Evolutionary conservation across 2,113 vertebrate species (phyloP).

Genomic region (Mionectes macconnelli): DNA sequence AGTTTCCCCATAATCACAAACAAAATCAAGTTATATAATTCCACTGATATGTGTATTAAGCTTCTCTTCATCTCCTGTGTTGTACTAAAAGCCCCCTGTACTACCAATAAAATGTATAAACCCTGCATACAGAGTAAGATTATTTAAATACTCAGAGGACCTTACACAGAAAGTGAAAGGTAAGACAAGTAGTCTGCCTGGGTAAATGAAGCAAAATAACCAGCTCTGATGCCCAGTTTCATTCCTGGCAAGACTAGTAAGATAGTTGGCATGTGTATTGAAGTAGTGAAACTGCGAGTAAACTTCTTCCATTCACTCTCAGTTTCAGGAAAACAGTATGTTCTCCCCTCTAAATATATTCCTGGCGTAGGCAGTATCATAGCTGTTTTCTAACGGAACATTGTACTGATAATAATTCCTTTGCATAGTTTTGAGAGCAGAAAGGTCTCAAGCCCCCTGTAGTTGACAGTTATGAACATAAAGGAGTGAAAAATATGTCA

Average conservation of each 20-base stretch:
- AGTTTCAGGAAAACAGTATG: neutral
- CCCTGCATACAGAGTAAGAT: neutral
- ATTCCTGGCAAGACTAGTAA: neutral
- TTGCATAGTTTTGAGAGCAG: neutral
- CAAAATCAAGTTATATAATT: neutral
- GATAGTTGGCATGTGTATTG: neutral
- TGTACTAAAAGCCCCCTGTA: neutral
- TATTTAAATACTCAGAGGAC: neutral
- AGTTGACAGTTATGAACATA: neutral
- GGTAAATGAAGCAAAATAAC: neutral
- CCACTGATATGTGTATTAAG: neutral
- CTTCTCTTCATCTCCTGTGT: neutral
- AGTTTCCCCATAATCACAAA: neutral
- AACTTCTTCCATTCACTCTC: neutral
- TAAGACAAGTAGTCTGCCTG: neutral
- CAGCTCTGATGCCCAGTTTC: neutral
- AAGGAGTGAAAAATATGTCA: neutral
- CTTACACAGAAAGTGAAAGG: neutral
- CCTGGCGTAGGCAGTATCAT: neutral
- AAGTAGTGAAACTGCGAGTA: neutral
- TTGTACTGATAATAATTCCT: neutral
- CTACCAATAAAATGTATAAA: neutral
- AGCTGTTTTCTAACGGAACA: neutral
- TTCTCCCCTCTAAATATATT: neutral
- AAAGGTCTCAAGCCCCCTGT: neutral